Percentiles rank a stretch among this genome's conserved stretches.
phyloP scores from a whole-genome alignment of 2,888 invertebrate species.

The Acrocyrtus sp. region DNA sequence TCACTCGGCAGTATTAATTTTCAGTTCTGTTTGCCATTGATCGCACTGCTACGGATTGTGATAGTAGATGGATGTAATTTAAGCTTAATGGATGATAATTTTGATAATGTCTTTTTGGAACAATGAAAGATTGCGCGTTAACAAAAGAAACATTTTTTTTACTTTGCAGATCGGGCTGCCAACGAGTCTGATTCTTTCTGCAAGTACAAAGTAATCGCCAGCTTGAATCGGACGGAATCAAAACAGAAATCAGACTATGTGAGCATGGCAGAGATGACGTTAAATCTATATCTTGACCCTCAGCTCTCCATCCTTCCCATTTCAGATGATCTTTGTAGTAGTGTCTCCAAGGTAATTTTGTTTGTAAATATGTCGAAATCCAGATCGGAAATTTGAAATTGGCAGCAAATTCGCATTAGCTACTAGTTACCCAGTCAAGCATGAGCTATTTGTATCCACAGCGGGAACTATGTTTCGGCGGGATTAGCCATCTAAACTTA shows the following conservation, averaged over 20 bases:
- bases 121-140: too few species aligned
- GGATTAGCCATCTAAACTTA: constrained; percentile 37
- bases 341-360: constrained; percentile 34
- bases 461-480: constrained; percentile 59
- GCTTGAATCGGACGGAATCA: constrained; percentile 30
- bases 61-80: too few species aligned
- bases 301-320: constrained; percentile 3
- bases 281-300: constrained; percentile 23
- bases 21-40: background rate
- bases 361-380: background rate
- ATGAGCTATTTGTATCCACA: constrained; percentile 6
- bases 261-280: constrained; percentile 29
- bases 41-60: background rate
- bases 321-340: constrained; percentile 13
- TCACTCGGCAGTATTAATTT: background rate
- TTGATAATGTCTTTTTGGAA: too few species aligned
- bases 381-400: background rate
- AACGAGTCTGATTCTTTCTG: constrained; percentile 18
- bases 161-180: constrained; percentile 12
- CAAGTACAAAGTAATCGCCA: constrained; percentile 35
- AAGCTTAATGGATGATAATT: too few species aligned
- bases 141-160: background rate
- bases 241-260: background rate
- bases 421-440: background rate
- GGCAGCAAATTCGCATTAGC: background rate